phyloP scores from a whole-genome alignment of 2,888 invertebrate species.

The Drosophila emarginata region DNA sequence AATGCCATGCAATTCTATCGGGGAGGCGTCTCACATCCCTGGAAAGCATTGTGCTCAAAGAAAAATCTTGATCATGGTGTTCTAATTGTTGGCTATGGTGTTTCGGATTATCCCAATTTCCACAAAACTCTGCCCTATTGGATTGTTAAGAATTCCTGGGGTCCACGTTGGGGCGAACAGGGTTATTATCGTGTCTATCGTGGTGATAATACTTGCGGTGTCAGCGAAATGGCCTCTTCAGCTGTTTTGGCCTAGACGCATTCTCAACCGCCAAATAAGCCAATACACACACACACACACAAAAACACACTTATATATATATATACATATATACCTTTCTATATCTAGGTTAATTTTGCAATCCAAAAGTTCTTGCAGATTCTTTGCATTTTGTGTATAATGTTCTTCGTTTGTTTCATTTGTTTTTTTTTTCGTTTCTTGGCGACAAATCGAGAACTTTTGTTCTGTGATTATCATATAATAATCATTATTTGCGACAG shows the following conservation, averaged over 20 bases:
- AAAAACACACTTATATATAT: constrained; percentile 6
- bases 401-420: constrained; percentile 34
- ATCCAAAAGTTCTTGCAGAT: constrained; percentile 27
- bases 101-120: constrained; percentile 90
- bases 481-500: constrained; percentile 44
- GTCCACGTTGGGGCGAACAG: constrained; percentile 94
- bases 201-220: constrained; percentile 96
- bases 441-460: constrained; percentile 5
- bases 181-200: constrained; percentile 97
- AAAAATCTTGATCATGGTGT: constrained; percentile 95
- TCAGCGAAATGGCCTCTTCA: constrained; percentile 95
- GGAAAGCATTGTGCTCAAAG: constrained; percentile 90
- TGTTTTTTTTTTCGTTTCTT: constrained; percentile 36
- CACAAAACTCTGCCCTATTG: constrained; percentile 93
- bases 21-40: constrained; percentile 97
- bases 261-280: background rate
- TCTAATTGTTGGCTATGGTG: constrained; percentile 96
- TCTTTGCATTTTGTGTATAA: constrained; percentile 20
- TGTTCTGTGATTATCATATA: constrained; percentile 10
- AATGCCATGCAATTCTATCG: constrained; percentile 98
- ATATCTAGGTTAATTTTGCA: constrained; percentile 50
- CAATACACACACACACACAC: constrained; percentile 26
- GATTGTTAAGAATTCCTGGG: constrained; percentile 98
- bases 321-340: background rate
- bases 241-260: constrained; percentile 84